These are phyloP conservation scores for Adoxophyes honmai DNA, from an alignment of 1,140 invertebrate genomes.

Conservation along the genomic window DNA sequence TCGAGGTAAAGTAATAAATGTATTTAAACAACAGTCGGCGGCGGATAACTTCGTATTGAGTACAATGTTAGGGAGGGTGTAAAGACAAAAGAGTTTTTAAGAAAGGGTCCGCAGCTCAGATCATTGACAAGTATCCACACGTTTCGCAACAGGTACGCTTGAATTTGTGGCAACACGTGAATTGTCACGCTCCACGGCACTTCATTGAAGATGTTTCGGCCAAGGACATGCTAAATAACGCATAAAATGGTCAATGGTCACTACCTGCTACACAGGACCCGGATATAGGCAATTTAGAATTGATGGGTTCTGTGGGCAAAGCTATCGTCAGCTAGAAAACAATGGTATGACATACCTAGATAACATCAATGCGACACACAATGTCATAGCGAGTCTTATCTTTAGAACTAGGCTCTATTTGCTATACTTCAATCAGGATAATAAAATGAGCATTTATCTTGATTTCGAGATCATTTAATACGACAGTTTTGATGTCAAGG, in stretches of 20 bases:
- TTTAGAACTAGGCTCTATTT: conserved; percentile 9
- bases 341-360: background rate
- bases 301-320: background rate
- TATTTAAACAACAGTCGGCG: conserved; percentile 20
- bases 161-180: conserved; percentile 25
- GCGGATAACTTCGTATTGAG: conserved; percentile 3
- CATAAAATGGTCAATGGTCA: conserved; percentile 23
- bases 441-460: background rate
- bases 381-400: background rate
- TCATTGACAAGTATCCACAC: background rate
- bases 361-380: background rate
- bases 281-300: conserved; percentile 7
- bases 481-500: background rate
- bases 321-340: background rate
- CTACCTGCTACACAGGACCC: background rate
- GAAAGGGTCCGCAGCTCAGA: background rate
- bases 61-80: background rate
- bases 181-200: conserved; percentile 38
- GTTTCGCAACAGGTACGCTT: conserved; percentile 17
- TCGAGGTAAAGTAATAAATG: conserved; percentile 22
- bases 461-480: background rate
- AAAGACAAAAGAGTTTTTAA: no score
- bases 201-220: conserved; percentile 34
- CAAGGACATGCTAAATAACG: conserved; percentile 33
- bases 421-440: background rate